Evolutionary conservation across 2,113 vertebrate species (phyloP), one percentile per base, ranked within the genome.

Genomic region (Tachysurus fulvidraco): DNA sequence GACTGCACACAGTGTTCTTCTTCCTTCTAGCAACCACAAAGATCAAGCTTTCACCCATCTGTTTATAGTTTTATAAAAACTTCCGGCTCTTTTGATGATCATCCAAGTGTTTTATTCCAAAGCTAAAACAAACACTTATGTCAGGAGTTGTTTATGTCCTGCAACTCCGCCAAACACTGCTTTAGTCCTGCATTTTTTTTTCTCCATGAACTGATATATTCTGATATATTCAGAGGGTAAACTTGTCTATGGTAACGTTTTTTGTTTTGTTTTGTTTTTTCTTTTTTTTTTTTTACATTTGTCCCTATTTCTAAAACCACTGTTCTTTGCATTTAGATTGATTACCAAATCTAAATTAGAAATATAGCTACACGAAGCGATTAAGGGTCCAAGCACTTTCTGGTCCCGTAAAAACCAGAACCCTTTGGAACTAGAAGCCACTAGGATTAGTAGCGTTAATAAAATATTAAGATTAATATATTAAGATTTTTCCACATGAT

Each of bases 1-100:
- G 55, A 36, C 77, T 60, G 9, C 23, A 36, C 76, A 17, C 55
- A 23, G 19, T 59, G 17, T 59, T 80, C 55, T 41, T 30, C 0
- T 80, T 80, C 30, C 30, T 80, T 54, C 9, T 41, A 21, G 78
- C 21, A 57, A 59, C 9, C 54, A 57, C 16, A 59, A 41, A 80
- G 78, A 21, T 80, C 54, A 36, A 41, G 16, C 4, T 0, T 60
- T 36, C 19, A 23, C 19, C 9, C 78, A 80, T 80, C 78, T 80
- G 78, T 80, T 41, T 1, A 23, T 60, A 14, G 78, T 80, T 80
- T 80, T 59, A 57, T 79, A 7, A n/a, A 79, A 80, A 77, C 17
- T 23, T 80, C 19, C 78, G 4, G 54, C 10, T 80, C 78, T 81
- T 81, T 44, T 81, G 78, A 79, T 79, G 52, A 81, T 81, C 30